phyloP scores from a whole-genome alignment of 2,888 invertebrate species.

The Tachystola acroxantha region DNA sequence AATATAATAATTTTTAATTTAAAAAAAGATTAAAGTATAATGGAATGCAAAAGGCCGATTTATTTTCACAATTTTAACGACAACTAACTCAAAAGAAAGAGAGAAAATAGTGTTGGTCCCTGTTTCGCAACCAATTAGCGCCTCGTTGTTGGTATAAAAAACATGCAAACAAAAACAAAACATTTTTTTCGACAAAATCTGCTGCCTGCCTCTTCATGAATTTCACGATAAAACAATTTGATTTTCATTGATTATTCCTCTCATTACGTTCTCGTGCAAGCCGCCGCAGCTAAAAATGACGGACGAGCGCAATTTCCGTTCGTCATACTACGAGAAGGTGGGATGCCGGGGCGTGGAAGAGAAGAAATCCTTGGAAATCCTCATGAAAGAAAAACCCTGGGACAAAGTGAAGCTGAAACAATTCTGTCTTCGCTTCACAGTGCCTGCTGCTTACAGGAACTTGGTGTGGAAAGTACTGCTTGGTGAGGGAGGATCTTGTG shows the following conservation, averaged over 20 bases:
- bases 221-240: background rate
- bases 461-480: slow-evolving; percentile 92
- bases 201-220: too few species aligned
- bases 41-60: too few species aligned
- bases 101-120: too few species aligned
- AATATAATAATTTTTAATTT: too few species aligned
- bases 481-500: slow-evolving; percentile 78
- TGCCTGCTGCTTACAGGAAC: slow-evolving; percentile 88
- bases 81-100: too few species aligned
- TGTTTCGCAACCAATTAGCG: too few species aligned
- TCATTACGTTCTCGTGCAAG: background rate
- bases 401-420: slow-evolving; percentile 89
- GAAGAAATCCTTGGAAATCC: slow-evolving; percentile 92
- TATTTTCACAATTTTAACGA: too few species aligned
- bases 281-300: too few species aligned
- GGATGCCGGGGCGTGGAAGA: slow-evolving; percentile 94
- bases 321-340: slow-evolving; percentile 91
- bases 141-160: too few species aligned
- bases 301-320: slow-evolving; percentile 89
- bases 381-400: slow-evolving; percentile 90
- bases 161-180: too few species aligned
- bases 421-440: slow-evolving; percentile 90
- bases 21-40: too few species aligned
- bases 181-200: too few species aligned
- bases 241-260: background rate